Evolutionary conservation across 2,888 invertebrate species (phyloP).

Genomic region (Alcis repandata): DNA sequence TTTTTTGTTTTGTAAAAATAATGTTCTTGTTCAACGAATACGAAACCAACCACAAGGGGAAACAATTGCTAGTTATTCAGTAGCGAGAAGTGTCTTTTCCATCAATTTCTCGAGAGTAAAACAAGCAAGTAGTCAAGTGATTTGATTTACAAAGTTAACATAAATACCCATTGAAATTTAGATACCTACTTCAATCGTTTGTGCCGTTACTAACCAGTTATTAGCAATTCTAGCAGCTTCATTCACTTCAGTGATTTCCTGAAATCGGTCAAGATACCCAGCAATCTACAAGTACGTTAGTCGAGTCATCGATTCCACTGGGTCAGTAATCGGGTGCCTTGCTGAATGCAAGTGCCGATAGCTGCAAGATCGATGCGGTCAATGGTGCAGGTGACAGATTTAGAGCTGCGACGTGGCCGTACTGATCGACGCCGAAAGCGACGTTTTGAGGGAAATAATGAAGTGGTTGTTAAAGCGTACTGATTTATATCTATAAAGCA

Average conservation of each 20-base stretch:
- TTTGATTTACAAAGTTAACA: too few species aligned
- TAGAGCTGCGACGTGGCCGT: conserved; percentile 8
- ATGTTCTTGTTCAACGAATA: too few species aligned
- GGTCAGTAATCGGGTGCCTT: conserved; percentile 35
- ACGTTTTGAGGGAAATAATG: neutral
- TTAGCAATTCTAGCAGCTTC: neutral
- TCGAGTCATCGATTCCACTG: conserved; percentile 23
- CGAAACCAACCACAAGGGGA: too few species aligned
- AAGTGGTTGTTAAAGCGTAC: neutral
- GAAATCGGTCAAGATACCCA: conserved; percentile 7
- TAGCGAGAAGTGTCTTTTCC: too few species aligned
- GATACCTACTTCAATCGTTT: too few species aligned
- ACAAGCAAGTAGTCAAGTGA: too few species aligned
- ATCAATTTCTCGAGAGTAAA: too few species aligned
- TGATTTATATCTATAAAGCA: too few species aligned
- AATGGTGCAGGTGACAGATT: conserved; percentile 29
- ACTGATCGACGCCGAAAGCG: conserved; percentile 6
- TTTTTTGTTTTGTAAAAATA: too few species aligned
- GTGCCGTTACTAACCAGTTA: neutral
- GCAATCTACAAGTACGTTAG: conserved; percentile 21
- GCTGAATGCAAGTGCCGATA: conserved; percentile 34
- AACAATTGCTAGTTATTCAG: too few species aligned
- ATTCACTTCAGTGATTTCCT: conserved; percentile 4
- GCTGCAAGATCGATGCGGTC: conserved; percentile 34
- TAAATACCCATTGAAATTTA: too few species aligned